Conservation (phyloP, 2,113 vertebrate species). For the Sinosuthora webbiana region DNA sequence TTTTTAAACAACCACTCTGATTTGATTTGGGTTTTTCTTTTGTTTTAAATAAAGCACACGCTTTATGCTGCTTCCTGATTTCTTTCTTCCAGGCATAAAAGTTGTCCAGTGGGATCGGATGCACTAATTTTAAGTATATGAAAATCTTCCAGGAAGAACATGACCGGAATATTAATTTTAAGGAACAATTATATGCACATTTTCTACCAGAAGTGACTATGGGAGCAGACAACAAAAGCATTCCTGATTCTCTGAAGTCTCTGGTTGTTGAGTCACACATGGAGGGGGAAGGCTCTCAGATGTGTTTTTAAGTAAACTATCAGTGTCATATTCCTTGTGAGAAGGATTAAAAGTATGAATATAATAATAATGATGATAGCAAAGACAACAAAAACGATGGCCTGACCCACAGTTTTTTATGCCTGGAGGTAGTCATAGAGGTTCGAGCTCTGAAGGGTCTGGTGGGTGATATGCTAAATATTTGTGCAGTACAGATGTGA, state of each 20-base stretch:
- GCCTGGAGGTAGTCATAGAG: neutral
- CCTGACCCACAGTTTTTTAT: neutral
- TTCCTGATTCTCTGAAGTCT: neutral
- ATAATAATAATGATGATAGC: neutral
- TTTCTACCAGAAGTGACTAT: conserved; percentile 4
- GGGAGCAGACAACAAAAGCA: neutral
- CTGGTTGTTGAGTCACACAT: conserved; percentile 9
- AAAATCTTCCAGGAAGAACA: neutral
- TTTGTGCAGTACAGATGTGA: conserved; percentile 7
- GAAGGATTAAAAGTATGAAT: neutral
- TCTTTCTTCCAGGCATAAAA: neutral
- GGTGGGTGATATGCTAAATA: neutral
- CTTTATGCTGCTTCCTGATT: neutral
- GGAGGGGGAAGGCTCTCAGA: neutral
- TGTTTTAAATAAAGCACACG: neutral
- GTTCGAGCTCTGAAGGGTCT: neutral
- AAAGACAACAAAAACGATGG: neutral
- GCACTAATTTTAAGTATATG: neutral
- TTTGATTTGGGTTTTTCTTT: neutral
- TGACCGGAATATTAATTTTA: neutral
- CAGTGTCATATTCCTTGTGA: neutral
- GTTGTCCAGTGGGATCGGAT: neutral
- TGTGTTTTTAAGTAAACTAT: neutral
- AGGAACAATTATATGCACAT: neutral
- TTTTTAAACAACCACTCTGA: neutral